phyloP scores from a whole-genome alignment of 2,888 invertebrate genomes.

The Amphipoea lucens region DNA sequence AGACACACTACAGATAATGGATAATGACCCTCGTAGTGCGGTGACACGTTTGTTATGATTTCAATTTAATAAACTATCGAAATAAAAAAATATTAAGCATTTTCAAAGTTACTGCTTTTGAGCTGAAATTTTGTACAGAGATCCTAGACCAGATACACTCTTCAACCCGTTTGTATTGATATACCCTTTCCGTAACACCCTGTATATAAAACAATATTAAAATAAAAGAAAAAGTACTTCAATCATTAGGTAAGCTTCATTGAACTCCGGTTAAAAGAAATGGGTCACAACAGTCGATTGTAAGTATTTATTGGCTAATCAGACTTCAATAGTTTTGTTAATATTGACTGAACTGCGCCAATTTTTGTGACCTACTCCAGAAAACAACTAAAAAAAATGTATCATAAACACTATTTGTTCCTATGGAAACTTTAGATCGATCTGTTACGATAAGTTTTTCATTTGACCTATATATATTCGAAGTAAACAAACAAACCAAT shows the following conservation, averaged over 20 bases:
- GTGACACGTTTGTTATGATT: too few species aligned
- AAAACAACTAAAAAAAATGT: background rate
- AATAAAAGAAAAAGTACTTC: conserved; percentile 1
- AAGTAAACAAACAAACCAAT: conserved; percentile 12
- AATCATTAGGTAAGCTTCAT: conserved; percentile 5
- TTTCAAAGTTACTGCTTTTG: too few species aligned
- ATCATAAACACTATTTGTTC: conserved; percentile 19
- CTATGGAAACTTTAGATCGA: background rate
- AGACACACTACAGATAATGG: too few species aligned
- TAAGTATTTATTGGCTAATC: conserved; percentile 11
- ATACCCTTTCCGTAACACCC: too few species aligned
- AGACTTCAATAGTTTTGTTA: conserved; percentile 15
- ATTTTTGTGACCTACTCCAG: conserved; percentile 38
- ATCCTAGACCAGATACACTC: too few species aligned
- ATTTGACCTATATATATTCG: conserved; percentile 6
- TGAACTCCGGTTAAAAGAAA: conserved; percentile 17
- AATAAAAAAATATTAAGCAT: too few species aligned
- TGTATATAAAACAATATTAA: background rate
- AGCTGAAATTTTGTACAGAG: too few species aligned
- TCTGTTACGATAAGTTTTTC: conserved; percentile 4
- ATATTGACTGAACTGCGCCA: conserved; percentile 14
- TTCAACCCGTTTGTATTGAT: too few species aligned
- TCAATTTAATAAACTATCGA: too few species aligned
- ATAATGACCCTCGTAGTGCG: too few species aligned
- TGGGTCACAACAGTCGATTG: conserved; percentile 1